Evolutionary conservation across 2,888 invertebrate species (phyloP), one percentile per base, ranked within the genome.

Genomic region (Stenichneumon culpator): DNA sequence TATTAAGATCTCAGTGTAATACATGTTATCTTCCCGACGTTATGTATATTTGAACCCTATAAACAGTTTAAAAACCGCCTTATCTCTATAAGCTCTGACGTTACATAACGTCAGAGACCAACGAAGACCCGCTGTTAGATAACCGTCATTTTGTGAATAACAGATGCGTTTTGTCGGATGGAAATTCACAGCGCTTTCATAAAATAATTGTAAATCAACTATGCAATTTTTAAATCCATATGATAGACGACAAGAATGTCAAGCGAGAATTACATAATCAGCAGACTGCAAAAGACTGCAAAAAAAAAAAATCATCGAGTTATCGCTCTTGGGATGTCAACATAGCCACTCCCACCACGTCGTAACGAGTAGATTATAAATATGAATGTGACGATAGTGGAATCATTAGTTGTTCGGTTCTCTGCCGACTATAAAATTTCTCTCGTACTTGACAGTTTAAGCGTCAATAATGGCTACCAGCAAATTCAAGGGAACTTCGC

Each of bases 401-500:
- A 36, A 67, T 44, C 28, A 16, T 11, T 28, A 74, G 78, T 74
- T 36, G 47, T 32, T 11, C 14, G 69, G 25, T 63, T 65, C 4
- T 14, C 36, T 22, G 32, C 50, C 3, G 28, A 22, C 28, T 22
- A 3, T n/a, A 16, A 52, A 22, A n/a, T 39, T 57, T 68, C 14
- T 50, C 72, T n/a, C n/a, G 14, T 5, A 57, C 14, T 44, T 72
- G 14, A 1, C n/a, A 72, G 63, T n/a, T 14, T 1, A 63, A 32
- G 22, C 14, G 14, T 19, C 22, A 54, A 89, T 9, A 54, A 95
- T 95, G 95, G 95, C 95, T 5, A 95, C 95, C 9, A 89, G 90
- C 25, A 94, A 95, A 89, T 95, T 95, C 88, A 94, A 94, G 44
- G 94, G 94, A 63, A 92, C 94, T 44, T 95, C 95, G 14, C 95